phyloP scores from a whole-genome alignment of 1,140 invertebrate species.

The Chrysoperla carnea region DNA sequence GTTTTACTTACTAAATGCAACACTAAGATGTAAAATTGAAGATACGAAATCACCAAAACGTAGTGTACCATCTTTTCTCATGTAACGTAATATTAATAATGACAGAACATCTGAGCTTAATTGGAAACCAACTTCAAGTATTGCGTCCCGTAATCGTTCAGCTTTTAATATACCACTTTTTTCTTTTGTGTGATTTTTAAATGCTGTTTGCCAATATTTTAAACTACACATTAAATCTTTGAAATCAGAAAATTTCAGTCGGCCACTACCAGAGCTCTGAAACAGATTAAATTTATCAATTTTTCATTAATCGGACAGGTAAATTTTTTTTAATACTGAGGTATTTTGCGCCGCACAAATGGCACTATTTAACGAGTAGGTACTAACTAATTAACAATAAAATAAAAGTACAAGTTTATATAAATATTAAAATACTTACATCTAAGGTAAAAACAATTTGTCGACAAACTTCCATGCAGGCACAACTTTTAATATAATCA shows the following conservation, averaged over 20 bases:
- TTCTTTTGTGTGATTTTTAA: conserved; percentile 79
- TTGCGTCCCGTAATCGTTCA: conserved; percentile 66
- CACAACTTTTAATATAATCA: conserved; percentile 89
- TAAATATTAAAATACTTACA: conserved; percentile 30
- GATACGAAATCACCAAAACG: conserved; percentile 85
- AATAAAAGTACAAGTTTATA: no score
- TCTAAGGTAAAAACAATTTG: conserved; percentile 79
- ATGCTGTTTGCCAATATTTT: conserved; percentile 80
- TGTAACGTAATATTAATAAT: conserved; percentile 67
- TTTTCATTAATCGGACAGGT: neutral
- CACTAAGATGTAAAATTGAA: conserved; percentile 70
- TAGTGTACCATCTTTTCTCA: conserved; percentile 86
- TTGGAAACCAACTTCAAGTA: conserved; percentile 75
- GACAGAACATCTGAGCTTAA: conserved; percentile 68
- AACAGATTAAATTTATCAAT: conserved; percentile 1
- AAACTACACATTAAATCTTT: conserved; percentile 85
- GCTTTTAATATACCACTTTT: conserved; percentile 79
- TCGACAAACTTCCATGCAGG: conserved; percentile 77
- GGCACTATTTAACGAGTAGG: no score
- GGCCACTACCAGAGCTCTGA: conserved; percentile 59
- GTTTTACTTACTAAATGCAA: conserved; percentile 60
- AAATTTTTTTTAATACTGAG: no score
- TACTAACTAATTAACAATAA: no score
- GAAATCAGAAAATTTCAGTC: conserved; percentile 72
- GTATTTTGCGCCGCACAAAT: no score